Percentiles rank a stretch among this genome's conserved stretches.
Evolutionary conservation across 2,888 invertebrate genomes (phyloP).

Genomic region (Microplitis manilae): DNA sequence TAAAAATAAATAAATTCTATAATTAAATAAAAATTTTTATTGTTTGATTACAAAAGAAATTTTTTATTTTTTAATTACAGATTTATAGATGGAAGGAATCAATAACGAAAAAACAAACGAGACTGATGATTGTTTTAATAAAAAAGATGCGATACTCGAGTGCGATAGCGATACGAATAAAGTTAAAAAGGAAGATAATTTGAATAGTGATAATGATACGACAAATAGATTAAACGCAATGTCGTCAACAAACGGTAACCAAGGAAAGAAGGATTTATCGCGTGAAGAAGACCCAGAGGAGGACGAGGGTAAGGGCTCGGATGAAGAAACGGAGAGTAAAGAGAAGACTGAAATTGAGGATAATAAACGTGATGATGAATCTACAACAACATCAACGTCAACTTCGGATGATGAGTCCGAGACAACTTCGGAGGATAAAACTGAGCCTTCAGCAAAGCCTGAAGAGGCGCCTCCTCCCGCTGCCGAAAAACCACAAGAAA

Average conservation of each 20-base stretch:
- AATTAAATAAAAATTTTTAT: neutral
- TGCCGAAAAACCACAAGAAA: slow-evolving; percentile 36
- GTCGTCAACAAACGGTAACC: slow-evolving; percentile 11
- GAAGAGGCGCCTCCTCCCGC: slow-evolving; percentile 41
- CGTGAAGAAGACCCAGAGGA: slow-evolving; percentile 55
- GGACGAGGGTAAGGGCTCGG: slow-evolving; percentile 52
- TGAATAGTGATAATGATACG: slow-evolving; percentile 35
- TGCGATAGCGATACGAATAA: slow-evolving; percentile 47
- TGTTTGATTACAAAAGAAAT: too few species aligned
- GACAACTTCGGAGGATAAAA: slow-evolving; percentile 66
- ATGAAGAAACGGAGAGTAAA: slow-evolving; percentile 51
- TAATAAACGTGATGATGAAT: slow-evolving; percentile 60
- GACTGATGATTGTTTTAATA: slow-evolving; percentile 62
- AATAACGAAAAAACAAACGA: slow-evolving; percentile 61
- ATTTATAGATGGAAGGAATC: slow-evolving; percentile 65
- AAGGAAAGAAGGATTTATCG: slow-evolving; percentile 41
- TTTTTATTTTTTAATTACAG: slow-evolving; percentile 51
- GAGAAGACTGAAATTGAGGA: slow-evolving; percentile 47
- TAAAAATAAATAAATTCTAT: too few species aligned
- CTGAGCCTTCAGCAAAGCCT: slow-evolving; percentile 59
- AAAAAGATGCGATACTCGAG: slow-evolving; percentile 51
- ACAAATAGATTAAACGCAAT: slow-evolving; percentile 20
- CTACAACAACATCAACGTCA: slow-evolving; percentile 63
- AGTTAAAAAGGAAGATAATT: slow-evolving; percentile 51
- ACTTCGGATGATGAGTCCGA: slow-evolving; percentile 69